Evolutionary conservation across 2,888 invertebrate species (phyloP).

Genomic region (Lepidochrysops patricia): DNA sequence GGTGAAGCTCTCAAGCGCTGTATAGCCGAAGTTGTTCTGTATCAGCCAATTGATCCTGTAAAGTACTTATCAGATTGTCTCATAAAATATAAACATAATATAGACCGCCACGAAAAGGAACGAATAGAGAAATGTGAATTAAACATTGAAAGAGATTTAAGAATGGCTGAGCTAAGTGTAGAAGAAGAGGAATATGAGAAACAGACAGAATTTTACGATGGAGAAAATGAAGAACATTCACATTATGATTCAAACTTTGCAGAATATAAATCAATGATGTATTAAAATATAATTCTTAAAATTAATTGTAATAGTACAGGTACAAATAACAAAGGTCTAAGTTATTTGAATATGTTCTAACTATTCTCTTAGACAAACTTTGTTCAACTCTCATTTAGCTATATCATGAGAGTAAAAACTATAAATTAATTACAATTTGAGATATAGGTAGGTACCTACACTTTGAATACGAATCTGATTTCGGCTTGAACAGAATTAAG

Average conservation of each 20-base stretch:
- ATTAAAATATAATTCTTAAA: too few species aligned
- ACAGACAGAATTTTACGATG: neutral
- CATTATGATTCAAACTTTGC: neutral
- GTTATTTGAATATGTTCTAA: too few species aligned
- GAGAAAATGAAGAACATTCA: neutral
- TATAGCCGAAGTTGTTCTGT: slow-evolving; percentile 53
- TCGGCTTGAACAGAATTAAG: too few species aligned
- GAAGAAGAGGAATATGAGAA: slow-evolving; percentile 18
- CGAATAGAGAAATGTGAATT: slow-evolving; percentile 47
- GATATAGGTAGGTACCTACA: too few species aligned
- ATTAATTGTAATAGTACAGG: too few species aligned
- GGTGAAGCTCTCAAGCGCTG: slow-evolving; percentile 54
- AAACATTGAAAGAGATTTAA: slow-evolving; percentile 44
- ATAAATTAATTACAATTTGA: too few species aligned
- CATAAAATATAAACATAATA: slow-evolving; percentile 52
- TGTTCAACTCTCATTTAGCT: too few species aligned
- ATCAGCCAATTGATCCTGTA: slow-evolving; percentile 61
- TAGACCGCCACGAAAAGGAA: slow-evolving; percentile 47
- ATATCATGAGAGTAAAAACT: too few species aligned
- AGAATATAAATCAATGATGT: neutral
- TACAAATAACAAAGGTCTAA: too few species aligned
- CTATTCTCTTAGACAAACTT: too few species aligned
- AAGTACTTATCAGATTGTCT: slow-evolving; percentile 49
- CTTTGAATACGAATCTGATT: too few species aligned
- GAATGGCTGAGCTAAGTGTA: slow-evolving; percentile 46